Conservation (phyloP, 2,888 invertebrate genomes). For the Cheiracanthium punctorium region DNA sequence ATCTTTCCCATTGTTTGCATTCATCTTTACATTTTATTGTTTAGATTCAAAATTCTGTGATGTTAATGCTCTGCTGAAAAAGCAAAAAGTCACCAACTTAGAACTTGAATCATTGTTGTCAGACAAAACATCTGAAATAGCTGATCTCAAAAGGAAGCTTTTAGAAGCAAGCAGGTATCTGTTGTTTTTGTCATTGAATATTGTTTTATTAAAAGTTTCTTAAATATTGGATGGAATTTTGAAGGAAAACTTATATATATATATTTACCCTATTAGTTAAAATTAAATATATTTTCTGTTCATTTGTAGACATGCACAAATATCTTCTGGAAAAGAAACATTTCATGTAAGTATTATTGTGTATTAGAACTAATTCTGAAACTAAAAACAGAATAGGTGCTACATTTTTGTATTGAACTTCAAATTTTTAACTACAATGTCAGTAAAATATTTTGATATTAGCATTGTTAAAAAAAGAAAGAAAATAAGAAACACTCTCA, state of each 20-base stretch:
- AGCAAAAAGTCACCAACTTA: slow-evolving; percentile 22
- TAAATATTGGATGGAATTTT: too few relatives aligned
- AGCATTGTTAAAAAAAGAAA: too few relatives aligned
- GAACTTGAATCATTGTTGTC: slow-evolving; percentile 33
- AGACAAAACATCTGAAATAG: slow-evolving; percentile 21
- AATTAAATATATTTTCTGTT: too few relatives aligned
- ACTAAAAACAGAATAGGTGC: too few relatives aligned
- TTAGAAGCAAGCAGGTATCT: background rate
- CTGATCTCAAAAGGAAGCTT: slow-evolving; percentile 22
- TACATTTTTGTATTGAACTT: too few relatives aligned
- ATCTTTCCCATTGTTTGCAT: background rate
- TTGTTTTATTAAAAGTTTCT: too few relatives aligned
- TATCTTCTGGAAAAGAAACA: background rate
- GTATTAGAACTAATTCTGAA: background rate
- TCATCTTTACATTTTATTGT: background rate
- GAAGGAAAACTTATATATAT: too few relatives aligned
- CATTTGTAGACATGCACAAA: background rate
- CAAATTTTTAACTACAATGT: too few relatives aligned
- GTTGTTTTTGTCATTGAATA: too few relatives aligned
- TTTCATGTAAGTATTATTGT: background rate
- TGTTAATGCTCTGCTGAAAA: slow-evolving; percentile 20
- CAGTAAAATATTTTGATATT: too few relatives aligned
- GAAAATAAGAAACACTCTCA: too few relatives aligned
- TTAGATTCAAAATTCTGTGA: slow-evolving; percentile 40
- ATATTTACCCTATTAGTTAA: too few relatives aligned